Conservation (phyloP, 2,888 invertebrate species). For the Nomada ruficornis region DNA sequence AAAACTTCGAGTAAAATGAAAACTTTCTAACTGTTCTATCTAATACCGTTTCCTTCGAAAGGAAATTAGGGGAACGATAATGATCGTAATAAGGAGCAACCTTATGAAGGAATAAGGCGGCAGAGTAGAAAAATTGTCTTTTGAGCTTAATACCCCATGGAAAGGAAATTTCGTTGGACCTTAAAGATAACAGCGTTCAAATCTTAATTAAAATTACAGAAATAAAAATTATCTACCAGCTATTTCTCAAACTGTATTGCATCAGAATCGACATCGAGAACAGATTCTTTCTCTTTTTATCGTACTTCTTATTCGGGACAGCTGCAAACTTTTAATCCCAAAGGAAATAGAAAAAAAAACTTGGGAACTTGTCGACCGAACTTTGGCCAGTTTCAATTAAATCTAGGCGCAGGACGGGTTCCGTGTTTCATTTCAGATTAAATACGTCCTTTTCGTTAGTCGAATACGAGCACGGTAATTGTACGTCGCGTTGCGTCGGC, state of each 20-base stretch:
- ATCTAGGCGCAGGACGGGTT: background rate
- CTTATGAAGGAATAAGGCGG: background rate
- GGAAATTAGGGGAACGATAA: background rate
- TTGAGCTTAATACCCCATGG: background rate
- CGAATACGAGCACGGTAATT: conserved; percentile 9
- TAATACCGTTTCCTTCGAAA: background rate
- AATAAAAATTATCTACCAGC: no score
- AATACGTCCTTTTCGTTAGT: conserved; percentile 12
- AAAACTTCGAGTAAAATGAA: background rate
- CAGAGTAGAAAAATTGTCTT: background rate
- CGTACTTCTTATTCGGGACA: background rate
- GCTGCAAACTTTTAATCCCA: conserved; percentile 9
- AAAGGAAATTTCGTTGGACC: no score
- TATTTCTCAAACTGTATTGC: no score
- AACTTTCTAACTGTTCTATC: background rate
- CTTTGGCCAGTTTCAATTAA: conserved; percentile 43
- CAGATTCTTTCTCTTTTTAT: background rate
- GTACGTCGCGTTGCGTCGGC: background rate
- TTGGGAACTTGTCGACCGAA: conserved; percentile 23
- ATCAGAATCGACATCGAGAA: background rate
- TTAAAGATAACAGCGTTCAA: background rate
- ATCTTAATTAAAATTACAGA: background rate
- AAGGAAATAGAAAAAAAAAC: background rate
- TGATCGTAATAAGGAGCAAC: background rate
- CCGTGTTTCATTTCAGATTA: conserved; percentile 45